phyloP scores from a whole-genome alignment of 2,888 invertebrate genomes.

The Epirrita christyi region DNA sequence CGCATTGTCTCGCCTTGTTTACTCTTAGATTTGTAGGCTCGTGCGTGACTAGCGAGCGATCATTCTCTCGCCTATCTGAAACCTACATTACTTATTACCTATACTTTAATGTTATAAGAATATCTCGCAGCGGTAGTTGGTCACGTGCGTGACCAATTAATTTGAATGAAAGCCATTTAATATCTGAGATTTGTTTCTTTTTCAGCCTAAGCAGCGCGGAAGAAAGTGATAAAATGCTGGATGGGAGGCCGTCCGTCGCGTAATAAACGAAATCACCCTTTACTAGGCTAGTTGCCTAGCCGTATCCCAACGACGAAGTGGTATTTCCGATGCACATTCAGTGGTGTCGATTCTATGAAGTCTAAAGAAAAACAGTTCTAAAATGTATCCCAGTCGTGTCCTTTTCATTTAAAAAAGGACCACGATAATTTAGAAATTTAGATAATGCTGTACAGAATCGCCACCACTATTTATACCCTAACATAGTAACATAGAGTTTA shows the following conservation, averaged over 20 bases:
- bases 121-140: neutral
- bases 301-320: constrained; percentile 55
- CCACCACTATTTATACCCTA: constrained; percentile 40
- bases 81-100: constrained; percentile 14
- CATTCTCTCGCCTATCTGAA: constrained; percentile 15
- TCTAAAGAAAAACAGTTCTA: too few relatives aligned
- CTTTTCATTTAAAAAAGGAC: too few relatives aligned
- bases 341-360: too few relatives aligned
- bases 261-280: constrained; percentile 54
- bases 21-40: constrained; percentile 43
- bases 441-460: too few relatives aligned
- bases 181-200: constrained; percentile 39
- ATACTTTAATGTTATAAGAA: constrained; percentile 1
- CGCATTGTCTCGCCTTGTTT: constrained; percentile 61
- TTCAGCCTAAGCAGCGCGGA: constrained; percentile 87
- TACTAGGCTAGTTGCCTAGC: constrained; percentile 53
- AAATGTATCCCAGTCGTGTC: too few relatives aligned
- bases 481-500: constrained; percentile 63
- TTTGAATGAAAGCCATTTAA: constrained; percentile 1
- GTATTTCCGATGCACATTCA: constrained; percentile 47
- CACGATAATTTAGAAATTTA: too few relatives aligned
- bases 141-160: constrained; percentile 22
- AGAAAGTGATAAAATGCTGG: constrained; percentile 91
- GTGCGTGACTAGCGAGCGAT: constrained; percentile 31
- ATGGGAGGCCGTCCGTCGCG: constrained; percentile 89